phyloP scores from a whole-genome alignment of 2,797 vertebrate species.

The Neosilurus mollespiculum region DNA sequence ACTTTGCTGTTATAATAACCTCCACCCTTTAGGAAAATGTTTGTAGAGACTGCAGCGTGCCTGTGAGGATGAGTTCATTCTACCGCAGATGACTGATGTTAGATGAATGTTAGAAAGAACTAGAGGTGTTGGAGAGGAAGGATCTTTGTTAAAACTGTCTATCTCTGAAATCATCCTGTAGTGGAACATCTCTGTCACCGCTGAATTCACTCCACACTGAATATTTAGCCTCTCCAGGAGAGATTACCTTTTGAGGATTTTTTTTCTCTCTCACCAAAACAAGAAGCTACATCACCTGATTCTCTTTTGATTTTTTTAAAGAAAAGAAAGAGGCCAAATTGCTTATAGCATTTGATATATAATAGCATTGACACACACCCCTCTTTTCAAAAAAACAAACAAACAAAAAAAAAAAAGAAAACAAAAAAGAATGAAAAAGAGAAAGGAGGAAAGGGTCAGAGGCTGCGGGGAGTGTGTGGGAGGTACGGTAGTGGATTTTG shows the following conservation, averaged over 20 bases:
- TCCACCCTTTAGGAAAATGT: background rate
- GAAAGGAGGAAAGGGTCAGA: background rate
- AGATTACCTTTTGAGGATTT: background rate
- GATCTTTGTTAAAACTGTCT: background rate
- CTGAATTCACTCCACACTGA: background rate
- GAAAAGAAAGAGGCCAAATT: slow-evolving; percentile 17
- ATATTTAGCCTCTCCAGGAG: background rate
- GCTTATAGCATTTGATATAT: background rate
- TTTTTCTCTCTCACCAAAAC: background rate
- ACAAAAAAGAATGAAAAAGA: slow-evolving; percentile 23
- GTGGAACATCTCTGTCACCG: background rate
- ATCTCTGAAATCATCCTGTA: background rate
- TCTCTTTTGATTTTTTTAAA: background rate
- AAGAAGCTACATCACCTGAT: background rate
- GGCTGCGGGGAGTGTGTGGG: slow-evolving; percentile 27
- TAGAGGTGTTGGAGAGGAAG: background rate
- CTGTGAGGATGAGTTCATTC: background rate
- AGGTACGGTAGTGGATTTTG: slow-evolving; percentile 39
- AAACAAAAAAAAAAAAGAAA: background rate
- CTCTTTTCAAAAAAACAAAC: too few relatives aligned
- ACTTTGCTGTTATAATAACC: too few relatives aligned
- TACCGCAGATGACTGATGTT: background rate
- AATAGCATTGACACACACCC: too few relatives aligned
- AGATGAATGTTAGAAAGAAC: background rate
- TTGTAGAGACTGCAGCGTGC: background rate